Evolutionary conservation across 2,888 invertebrate genomes (phyloP).

Genomic region (Dorcus parallelipipedus): DNA sequence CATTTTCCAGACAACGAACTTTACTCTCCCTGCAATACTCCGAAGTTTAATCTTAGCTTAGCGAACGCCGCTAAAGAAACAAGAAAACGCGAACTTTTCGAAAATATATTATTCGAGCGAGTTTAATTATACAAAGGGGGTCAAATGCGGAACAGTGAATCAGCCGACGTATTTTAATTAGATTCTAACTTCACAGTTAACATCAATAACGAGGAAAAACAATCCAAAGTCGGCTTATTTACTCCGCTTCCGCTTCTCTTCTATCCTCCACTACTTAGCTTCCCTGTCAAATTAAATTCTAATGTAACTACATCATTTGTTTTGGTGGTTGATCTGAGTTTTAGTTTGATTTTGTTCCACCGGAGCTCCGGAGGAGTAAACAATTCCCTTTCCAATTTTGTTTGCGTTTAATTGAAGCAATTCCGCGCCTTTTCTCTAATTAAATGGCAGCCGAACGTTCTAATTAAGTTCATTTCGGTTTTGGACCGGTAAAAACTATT

Average conservation of each 20-base stretch:
- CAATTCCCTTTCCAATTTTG: too few relatives aligned
- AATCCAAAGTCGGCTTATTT: constrained; percentile 26
- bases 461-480: too few relatives aligned
- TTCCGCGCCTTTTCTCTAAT: too few relatives aligned
- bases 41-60: background rate
- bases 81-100: constrained; percentile 6
- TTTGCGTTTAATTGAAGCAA: too few relatives aligned
- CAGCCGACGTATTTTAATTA: constrained; percentile 28
- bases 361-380: background rate
- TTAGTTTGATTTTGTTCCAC: constrained; percentile 4
- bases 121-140: constrained; percentile 25
- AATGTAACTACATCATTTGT: constrained; percentile 23
- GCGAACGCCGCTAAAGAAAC: background rate
- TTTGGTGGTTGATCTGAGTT: constrained; percentile 9
- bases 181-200: constrained; percentile 27
- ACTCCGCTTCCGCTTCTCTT: constrained; percentile 7
- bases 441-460: too few relatives aligned
- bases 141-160: constrained; percentile 23
- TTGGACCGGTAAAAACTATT: too few relatives aligned
- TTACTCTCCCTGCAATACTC: background rate
- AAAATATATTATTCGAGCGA: constrained; percentile 10
- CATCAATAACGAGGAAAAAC: constrained; percentile 28
- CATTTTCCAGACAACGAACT: too few relatives aligned
- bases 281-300: constrained; percentile 20
- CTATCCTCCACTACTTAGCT: constrained; percentile 14